Evolutionary conservation across 1,140 invertebrate species (phyloP).

Genomic region (Copidosoma floridanum): DNA sequence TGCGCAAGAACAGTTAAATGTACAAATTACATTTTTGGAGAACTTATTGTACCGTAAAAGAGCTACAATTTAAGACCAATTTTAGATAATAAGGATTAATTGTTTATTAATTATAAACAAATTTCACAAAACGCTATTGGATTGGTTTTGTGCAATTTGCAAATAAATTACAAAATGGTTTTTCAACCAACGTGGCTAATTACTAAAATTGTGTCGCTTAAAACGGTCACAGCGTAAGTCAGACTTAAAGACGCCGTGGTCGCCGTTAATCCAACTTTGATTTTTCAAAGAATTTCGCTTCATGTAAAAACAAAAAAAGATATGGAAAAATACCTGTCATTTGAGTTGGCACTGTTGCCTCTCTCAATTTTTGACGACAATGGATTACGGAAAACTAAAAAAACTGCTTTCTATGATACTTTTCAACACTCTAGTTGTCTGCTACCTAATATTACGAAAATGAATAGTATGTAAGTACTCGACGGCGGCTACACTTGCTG

Average conservation of each 20-base stretch:
- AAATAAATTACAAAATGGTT: no score
- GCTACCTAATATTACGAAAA: background rate
- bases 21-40: no score
- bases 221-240: background rate
- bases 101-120: no score
- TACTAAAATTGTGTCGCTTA: background rate
- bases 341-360: constrained; percentile 48
- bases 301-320: constrained; percentile 42
- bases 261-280: constrained; percentile 18
- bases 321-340: constrained; percentile 43
- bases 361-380: constrained; percentile 46
- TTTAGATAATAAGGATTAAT: no score
- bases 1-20: no score
- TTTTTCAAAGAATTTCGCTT: constrained; percentile 34
- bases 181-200: no score
- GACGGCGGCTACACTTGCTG: background rate
- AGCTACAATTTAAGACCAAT: no score
- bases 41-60: no score
- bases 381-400: constrained; percentile 49
- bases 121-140: no score
- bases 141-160: no score
- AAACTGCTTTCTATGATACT: constrained; percentile 44
- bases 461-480: background rate
- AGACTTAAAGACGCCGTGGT: background rate
- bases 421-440: background rate